A percentile compares a stretch with the other conserved stretches of the same genome.
Evolutionary conservation across 2,797 vertebrate genomes (phyloP).

Genomic region (Sebastes wilsoni): DNA sequence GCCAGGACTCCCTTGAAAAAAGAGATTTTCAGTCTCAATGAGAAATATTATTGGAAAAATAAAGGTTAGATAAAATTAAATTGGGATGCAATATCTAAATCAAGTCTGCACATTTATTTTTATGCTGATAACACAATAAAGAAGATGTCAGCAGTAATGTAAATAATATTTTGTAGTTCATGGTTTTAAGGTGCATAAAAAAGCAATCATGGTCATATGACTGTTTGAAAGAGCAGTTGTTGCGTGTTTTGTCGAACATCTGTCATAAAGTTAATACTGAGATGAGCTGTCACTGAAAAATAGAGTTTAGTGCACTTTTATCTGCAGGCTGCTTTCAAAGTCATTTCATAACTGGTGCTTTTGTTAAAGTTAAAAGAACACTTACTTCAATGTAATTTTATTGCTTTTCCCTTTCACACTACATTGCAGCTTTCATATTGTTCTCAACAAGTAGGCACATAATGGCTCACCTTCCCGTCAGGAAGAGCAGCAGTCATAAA

Average conservation of each 20-base stretch:
- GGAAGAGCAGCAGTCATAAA: conserved; percentile 12
- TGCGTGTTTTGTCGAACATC: neutral
- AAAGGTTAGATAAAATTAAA: neutral
- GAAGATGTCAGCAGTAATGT: neutral
- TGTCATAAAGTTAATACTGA: neutral
- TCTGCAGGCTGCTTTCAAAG: neutral
- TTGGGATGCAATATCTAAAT: neutral
- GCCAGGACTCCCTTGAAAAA: too few species aligned
- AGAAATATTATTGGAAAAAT: too few species aligned
- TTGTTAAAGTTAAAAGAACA: conserved; percentile 8
- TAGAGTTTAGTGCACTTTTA: neutral
- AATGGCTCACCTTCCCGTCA: conserved; percentile 5
- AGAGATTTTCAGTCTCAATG: neutral
- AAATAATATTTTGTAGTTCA: neutral
- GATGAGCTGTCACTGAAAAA: neutral
- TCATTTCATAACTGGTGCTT: neutral
- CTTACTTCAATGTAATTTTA: conserved; percentile 10
- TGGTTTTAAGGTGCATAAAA: neutral
- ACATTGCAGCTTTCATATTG: conserved; percentile 28
- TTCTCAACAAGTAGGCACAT: conserved; percentile 34
- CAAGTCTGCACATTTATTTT: neutral
- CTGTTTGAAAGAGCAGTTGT: neutral
- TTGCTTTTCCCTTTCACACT: conserved; percentile 23
- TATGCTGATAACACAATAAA: neutral
- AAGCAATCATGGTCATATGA: neutral